Evolutionary conservation across 2,113 vertebrate species (phyloP), one percentile per base, ranked within the genome.

Genomic region (Lophura nycthemera): DNA sequence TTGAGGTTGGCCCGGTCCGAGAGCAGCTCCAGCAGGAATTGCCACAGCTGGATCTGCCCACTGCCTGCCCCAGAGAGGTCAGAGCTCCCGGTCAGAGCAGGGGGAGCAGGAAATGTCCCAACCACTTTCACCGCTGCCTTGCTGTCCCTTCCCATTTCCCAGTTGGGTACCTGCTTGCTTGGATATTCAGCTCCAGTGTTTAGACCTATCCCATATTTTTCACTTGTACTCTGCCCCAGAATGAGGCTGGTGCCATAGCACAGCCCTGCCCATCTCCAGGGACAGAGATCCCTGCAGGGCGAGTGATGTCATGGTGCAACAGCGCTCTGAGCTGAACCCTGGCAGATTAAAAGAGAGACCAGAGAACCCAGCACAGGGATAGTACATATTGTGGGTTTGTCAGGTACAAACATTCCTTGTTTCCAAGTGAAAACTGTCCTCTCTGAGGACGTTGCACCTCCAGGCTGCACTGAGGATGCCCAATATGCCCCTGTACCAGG

Each of bases 41-140:
- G 99, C 99, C 99, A 99, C 83, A 99, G 97, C 97, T 99, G 99
- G 89, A 99, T 99, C 98, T 99, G 99, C 34, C 99, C 99, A 3
- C 99, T 99, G 88, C 99, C 99, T 99, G 96, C 15, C 88, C 84
- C 69, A 0, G 75, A 96, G 60, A 82, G 11, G 64, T 97, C 92
- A 95, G 90, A 73, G 15, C 29, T 89, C 83, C 65, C 17, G 82
- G 56, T 76, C 73, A 45, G 25, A 38, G 22, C 17, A 40, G 11
- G 6, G 32, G 47, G 8, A 40, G 19, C 1, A 1, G 54, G 16
- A 24, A 17, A 9, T 61, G 59, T 42, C 78, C 81, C 7, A 1
- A 4, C 45, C 27, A 48, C 56, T 36, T 11, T 4, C 2, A 27
- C 6, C 8, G 1, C 29, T 4, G 3, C 22, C 59, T 2, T 2